Evolutionary conservation across 2,888 invertebrate species (phyloP).

Genomic region (Perithous albicinctus): DNA sequence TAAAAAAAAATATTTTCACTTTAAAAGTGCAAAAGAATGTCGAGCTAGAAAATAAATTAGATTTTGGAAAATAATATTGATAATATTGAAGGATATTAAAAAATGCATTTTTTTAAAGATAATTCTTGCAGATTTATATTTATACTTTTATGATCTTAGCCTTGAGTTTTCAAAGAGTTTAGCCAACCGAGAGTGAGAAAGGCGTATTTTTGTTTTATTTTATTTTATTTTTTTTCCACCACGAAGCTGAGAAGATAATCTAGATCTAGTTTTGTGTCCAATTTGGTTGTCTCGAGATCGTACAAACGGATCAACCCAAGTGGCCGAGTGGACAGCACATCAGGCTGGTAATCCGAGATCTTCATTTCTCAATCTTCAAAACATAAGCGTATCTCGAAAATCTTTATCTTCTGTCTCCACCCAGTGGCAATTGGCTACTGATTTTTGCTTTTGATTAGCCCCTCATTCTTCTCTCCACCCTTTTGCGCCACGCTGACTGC

Average conservation of each 20-base stretch:
- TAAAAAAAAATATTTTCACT: neutral
- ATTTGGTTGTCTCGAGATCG: conserved; percentile 35
- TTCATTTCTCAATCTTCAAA: conserved; percentile 51
- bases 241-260: conserved; percentile 31
- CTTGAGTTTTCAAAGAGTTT: neutral
- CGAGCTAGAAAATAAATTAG: too few species aligned
- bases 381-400: conserved; percentile 40
- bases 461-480: neutral
- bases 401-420: conserved; percentile 52
- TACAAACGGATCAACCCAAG: conserved; percentile 32
- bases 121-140: neutral
- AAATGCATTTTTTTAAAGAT: too few species aligned
- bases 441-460: conserved; percentile 6
- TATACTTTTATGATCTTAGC: neutral
- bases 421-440: neutral
- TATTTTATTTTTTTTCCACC: too few species aligned
- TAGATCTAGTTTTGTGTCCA: conserved; percentile 43
- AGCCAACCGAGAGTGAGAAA: conserved; percentile 6
- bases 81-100: too few species aligned
- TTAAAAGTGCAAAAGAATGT: too few species aligned
- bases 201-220: too few species aligned
- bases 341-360: conserved; percentile 47
- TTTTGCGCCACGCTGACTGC: neutral
- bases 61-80: too few species aligned
- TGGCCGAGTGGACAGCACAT: neutral